Evolutionary conservation across 2,113 vertebrate species (phyloP).

Genomic region (Regulus satrapa): DNA sequence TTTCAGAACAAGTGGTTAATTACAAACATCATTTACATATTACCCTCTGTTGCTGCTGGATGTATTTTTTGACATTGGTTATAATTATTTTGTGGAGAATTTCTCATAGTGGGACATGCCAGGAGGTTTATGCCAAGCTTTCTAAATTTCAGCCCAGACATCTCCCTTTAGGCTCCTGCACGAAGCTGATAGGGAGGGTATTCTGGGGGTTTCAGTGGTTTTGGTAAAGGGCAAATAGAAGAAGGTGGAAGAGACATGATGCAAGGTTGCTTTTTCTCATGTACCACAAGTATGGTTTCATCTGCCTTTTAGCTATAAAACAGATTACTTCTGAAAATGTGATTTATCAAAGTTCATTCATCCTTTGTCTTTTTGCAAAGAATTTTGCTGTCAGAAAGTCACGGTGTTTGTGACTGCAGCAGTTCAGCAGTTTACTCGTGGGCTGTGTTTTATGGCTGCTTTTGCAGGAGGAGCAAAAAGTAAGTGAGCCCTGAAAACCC

Average conservation of each 20-base stretch:
- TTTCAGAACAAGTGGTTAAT: conserved; percentile 34
- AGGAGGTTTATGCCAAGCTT: background rate
- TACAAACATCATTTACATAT: conserved; percentile 19
- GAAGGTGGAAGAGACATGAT: background rate
- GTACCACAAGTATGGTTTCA: background rate
- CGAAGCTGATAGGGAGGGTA: background rate
- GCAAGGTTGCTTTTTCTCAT: background rate
- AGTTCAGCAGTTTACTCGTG: background rate
- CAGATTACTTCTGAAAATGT: background rate
- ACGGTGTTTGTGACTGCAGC: background rate
- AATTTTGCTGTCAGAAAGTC: background rate
- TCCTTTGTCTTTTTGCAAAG: background rate
- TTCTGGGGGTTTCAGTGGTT: background rate
- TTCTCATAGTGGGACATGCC: background rate
- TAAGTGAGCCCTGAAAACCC: background rate
- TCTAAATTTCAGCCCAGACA: background rate
- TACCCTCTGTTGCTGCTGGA: background rate
- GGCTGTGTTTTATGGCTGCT: background rate
- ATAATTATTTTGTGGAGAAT: background rate
- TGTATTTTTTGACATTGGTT: background rate
- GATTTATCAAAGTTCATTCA: background rate
- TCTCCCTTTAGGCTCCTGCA: background rate
- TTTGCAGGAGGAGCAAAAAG: background rate
- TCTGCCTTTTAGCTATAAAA: background rate
- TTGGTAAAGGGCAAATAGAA: background rate